These are phyloP conservation scores for Neodiprion pinetum DNA, from an alignment of 1,140 invertebrate genomes.

Conservation along the genomic window DNA sequence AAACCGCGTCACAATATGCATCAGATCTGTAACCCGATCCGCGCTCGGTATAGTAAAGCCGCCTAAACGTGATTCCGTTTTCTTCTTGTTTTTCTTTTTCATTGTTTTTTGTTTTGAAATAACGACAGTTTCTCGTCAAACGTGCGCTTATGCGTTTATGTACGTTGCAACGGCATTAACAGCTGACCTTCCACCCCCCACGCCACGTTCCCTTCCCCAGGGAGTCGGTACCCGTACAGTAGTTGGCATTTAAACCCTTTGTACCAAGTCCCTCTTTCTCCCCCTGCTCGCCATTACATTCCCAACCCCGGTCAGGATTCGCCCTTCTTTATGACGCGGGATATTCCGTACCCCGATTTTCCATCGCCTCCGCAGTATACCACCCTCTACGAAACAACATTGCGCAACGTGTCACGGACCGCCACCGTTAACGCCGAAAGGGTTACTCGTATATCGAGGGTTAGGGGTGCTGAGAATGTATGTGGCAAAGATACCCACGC, in stretches of 20 bases:
- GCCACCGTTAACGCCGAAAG: neutral
- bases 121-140: too few species aligned
- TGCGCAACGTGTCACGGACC: neutral
- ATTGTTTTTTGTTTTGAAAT: too few species aligned
- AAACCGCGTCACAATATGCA: too few species aligned
- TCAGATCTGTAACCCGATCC: too few species aligned
- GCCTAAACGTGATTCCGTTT: too few species aligned
- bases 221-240: neutral
- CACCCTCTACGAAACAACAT: neutral
- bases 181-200: neutral
- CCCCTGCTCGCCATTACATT: neutral
- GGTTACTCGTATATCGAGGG: neutral
- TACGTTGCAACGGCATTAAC: neutral
- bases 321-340: neutral
- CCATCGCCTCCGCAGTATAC: too few species aligned
- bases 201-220: neutral
- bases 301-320: neutral
- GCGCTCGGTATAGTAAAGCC: too few species aligned
- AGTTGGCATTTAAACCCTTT: constrained; percentile 4
- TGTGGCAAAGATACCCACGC: neutral
- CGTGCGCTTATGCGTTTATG: too few species aligned
- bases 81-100: too few species aligned
- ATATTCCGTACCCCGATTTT: neutral
- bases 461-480: neutral
- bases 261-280: neutral